phyloP scores from a whole-genome alignment of 1,140 invertebrate genomes.

The Periplaneta americana region DNA sequence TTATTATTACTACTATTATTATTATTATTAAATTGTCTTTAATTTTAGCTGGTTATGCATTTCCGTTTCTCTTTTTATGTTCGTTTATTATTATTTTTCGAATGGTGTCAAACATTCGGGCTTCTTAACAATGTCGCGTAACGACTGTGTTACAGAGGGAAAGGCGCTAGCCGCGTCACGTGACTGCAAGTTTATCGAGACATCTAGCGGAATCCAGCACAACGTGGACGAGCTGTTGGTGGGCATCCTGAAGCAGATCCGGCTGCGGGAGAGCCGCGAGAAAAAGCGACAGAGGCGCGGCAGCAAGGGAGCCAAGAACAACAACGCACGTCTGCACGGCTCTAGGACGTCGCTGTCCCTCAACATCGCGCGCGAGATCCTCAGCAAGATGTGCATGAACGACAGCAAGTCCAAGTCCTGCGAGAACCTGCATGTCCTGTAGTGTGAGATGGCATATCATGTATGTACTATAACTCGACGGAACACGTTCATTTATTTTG shows the following conservation, averaged over 20 bases:
- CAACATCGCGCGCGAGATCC: constrained; percentile 68
- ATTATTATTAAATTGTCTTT: too few relatives aligned
- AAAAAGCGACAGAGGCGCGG: constrained; percentile 48
- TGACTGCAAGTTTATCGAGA: constrained; percentile 90
- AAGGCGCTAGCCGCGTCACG: constrained; percentile 77
- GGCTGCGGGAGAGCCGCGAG: constrained; percentile 64
- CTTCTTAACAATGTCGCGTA: too few relatives aligned
- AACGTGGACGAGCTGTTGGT: constrained; percentile 88
- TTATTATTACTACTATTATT: too few relatives aligned
- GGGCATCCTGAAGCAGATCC: constrained; percentile 79
- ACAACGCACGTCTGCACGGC: constrained; percentile 49
- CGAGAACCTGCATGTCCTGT: constrained; percentile 85
- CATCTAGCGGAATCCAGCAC: constrained; percentile 84
- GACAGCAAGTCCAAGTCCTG: constrained; percentile 86
- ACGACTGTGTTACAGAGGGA: constrained; percentile 75
- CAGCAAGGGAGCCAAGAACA: constrained; percentile 35
- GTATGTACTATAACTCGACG: too few relatives aligned
- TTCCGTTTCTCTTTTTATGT: too few relatives aligned
- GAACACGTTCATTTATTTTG: too few relatives aligned
- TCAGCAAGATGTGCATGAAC: constrained; percentile 81
- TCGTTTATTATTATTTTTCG: too few relatives aligned
- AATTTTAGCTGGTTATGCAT: too few relatives aligned
- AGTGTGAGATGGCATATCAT: too few relatives aligned
- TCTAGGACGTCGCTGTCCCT: constrained; percentile 66
- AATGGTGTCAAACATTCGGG: too few relatives aligned